Conservation (phyloP, 1,140 invertebrate genomes). For the Drosophila bocki region DNA sequence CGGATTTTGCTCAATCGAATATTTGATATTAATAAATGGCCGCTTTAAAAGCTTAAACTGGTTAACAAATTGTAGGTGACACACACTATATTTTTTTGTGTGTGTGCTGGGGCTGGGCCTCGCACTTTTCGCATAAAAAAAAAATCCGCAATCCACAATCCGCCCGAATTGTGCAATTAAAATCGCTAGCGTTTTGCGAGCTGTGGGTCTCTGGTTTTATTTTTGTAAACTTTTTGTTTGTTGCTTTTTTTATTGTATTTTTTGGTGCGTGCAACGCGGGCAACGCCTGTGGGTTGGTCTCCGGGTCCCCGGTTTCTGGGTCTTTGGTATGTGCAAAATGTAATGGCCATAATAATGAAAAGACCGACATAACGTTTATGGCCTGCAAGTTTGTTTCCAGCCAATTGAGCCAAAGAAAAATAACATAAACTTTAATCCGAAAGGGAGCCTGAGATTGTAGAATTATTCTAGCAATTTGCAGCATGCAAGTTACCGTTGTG, state of each 20-base stretch:
- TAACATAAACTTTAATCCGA: slow-evolving; percentile 9
- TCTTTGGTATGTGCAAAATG: slow-evolving; percentile 77
- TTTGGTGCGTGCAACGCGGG: slow-evolving; percentile 63
- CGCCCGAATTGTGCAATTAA: slow-evolving; percentile 75
- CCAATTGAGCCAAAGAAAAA: slow-evolving; percentile 10
- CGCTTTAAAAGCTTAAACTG: neutral
- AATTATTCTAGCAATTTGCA: slow-evolving; percentile 36
- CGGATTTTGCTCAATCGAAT: neutral
- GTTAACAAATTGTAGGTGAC: slow-evolving; percentile 1
- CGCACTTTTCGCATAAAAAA: slow-evolving; percentile 37
- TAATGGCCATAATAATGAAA: slow-evolving; percentile 79
- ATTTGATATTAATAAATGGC: neutral
- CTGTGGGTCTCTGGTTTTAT: slow-evolving; percentile 10
- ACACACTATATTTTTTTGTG: neutral
- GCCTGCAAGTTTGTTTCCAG: slow-evolving; percentile 34
- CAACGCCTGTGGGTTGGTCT: slow-evolving; percentile 57
- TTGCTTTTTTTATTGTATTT: neutral
- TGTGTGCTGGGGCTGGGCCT: slow-evolving; percentile 63
- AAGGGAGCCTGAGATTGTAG: slow-evolving; percentile 31
- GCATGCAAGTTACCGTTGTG: slow-evolving; percentile 46
- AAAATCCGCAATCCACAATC: slow-evolving; percentile 47
- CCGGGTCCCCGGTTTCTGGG: slow-evolving; percentile 3
- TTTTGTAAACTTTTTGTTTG: slow-evolving; percentile 19
- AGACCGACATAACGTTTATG: slow-evolving; percentile 54
- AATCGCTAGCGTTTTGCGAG: slow-evolving; percentile 70